These are phyloP conservation scores for Polymixis flavicincta DNA, from an alignment of 2,888 invertebrate genomes.

Conservation along the genomic window DNA sequence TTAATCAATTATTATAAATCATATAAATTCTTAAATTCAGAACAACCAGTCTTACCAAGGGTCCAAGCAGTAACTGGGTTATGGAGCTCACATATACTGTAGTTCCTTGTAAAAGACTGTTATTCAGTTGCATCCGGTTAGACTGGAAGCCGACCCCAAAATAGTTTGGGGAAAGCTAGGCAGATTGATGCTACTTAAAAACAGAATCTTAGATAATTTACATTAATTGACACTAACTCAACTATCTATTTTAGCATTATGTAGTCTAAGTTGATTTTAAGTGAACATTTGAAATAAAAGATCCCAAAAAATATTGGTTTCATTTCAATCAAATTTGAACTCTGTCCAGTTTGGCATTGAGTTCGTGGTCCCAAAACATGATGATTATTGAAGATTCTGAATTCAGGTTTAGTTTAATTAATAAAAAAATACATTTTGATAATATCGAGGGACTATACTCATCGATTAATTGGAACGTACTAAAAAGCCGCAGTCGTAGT, in stretches of 20 bases:
- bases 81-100: not conserved
- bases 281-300: not conserved
- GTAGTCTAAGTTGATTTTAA: not conserved
- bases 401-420: constrained; percentile 1
- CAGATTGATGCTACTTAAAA: not conserved
- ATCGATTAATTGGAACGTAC: not conserved
- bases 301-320: not conserved
- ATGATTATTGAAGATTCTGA: not conserved
- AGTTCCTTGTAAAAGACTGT: not conserved
- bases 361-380: not conserved
- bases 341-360: not conserved
- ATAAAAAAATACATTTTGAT: constrained; percentile 2
- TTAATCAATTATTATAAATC: not conserved
- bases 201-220: constrained; percentile 10
- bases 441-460: constrained; percentile 3
- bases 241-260: too few species aligned
- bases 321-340: constrained; percentile 2
- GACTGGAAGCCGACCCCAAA: not conserved
- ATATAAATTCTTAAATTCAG: not conserved
- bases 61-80: not conserved
- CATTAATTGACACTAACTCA: too few species aligned
- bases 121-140: not conserved
- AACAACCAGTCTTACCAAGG: not conserved
- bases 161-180: not conserved
- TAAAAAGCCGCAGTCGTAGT: not conserved